Evolutionary conservation across 2,797 vertebrate species (phyloP), one percentile per base, ranked within the genome.

Genomic region (Anas capensis): DNA sequence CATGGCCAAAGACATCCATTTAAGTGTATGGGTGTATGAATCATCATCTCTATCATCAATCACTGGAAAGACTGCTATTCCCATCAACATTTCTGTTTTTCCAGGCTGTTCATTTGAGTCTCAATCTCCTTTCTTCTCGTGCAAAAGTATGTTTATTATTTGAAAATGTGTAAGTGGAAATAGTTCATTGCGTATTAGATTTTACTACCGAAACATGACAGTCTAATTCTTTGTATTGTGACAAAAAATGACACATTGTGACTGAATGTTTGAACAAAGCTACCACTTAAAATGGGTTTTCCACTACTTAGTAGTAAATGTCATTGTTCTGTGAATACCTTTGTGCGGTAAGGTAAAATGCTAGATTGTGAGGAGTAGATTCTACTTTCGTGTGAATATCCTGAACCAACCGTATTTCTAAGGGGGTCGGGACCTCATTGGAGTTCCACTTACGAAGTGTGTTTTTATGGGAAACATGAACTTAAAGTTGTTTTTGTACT

Each of bases 1-100:
- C 93, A 86, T 73, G 62, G 86, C 88, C 89, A 86, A 77, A 92
- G 85, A 82, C 82, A 92, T 53, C 90, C 84, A 93, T 91, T 95
- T 78, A 94, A 88, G 79, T 57, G 40, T 60, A 51, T 20, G 76
- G 96, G 82, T 93, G 77, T 94, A 80, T 48, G 77, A 83, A 64
- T 44, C 86, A 79, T 79, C 79, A 89, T 86, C 86, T 75, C 24
- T 48, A 38, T 84, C 85, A 90, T 93, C 80, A 26, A 24, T 96
- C 85, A 84, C 49, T 51, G 65, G 56, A 58, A 66, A 51, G 88
- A 26, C 40, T 88, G 64, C 64, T 89, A 3, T 72, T 64, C 29
- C 68, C 31, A 11, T 82, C 88, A 60, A 69, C 34, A 9, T 53
- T 87, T 92, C 83, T 93, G 83, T 70, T 60, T 71, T 93, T 89